phyloP scores from a whole-genome alignment of 2,797 vertebrate species.

The Myiothlypis chrysogaster region DNA sequence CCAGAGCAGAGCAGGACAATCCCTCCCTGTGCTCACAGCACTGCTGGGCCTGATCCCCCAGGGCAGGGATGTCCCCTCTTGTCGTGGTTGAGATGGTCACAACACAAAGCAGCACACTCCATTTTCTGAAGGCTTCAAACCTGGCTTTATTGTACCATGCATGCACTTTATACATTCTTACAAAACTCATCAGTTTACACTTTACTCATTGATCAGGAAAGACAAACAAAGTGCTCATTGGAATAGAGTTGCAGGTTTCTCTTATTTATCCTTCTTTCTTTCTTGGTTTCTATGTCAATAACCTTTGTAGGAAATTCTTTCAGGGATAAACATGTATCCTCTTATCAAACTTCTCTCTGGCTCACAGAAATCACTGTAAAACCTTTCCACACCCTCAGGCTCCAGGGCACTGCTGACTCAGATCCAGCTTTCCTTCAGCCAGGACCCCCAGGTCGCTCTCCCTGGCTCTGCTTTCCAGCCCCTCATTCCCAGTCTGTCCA shows the following conservation, averaged over 20 bases:
- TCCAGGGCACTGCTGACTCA: background rate
- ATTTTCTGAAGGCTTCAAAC: background rate
- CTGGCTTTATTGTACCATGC: background rate
- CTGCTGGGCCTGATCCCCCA: background rate
- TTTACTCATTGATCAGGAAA: background rate
- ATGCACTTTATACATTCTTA: background rate
- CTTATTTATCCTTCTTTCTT: background rate
- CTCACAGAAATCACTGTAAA: background rate
- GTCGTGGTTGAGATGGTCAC: background rate
- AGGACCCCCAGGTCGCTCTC: too few relatives aligned
- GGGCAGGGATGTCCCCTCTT: background rate
- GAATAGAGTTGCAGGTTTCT: background rate
- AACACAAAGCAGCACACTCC: background rate
- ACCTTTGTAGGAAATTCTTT: background rate
- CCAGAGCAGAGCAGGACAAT: background rate
- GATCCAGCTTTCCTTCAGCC: background rate
- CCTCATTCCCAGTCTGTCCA: background rate
- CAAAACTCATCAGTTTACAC: background rate
- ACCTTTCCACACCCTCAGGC: background rate
- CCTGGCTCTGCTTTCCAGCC: background rate
- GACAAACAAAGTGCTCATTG: background rate
- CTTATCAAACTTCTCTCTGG: background rate
- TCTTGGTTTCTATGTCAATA: background rate
- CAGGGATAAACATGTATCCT: background rate
- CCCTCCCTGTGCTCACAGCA: fast-evolving